These are phyloP conservation scores for Fabriciana adippe DNA, from an alignment of 2,888 invertebrate species.

Conservation along the genomic window DNA sequence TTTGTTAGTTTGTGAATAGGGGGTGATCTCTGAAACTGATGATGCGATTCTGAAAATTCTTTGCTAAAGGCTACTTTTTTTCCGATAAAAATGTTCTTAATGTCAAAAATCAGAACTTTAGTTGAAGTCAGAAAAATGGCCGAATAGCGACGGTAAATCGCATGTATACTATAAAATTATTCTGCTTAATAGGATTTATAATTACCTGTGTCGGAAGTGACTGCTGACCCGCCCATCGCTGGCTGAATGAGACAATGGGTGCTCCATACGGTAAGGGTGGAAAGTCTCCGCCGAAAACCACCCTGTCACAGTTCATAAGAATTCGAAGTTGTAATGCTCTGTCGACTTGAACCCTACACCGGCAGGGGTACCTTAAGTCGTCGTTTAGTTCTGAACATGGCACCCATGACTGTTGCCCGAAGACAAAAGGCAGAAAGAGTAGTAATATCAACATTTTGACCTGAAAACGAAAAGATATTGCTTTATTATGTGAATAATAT, in stretches of 20 bases:
- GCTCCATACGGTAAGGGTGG: conserved; percentile 89
- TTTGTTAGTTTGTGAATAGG: too few relatives aligned
- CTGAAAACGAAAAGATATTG: conserved; percentile 48
- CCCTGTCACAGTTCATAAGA: conserved; percentile 90
- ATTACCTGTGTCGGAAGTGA: conserved; percentile 88
- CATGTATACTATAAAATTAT: too few relatives aligned
- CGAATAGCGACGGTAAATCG: too few relatives aligned
- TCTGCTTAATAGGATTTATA: conserved; percentile 2
- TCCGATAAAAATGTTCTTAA: too few relatives aligned
- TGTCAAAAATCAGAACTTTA: too few relatives aligned
- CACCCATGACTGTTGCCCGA: conserved; percentile 80
- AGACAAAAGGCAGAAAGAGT: conserved; percentile 54
- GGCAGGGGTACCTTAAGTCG: conserved; percentile 89
- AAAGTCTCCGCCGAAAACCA: conserved; percentile 90
- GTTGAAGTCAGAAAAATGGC: too few relatives aligned
- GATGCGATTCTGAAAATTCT: too few relatives aligned
- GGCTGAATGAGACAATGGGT: conserved; percentile 90
- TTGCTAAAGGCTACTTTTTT: too few relatives aligned
- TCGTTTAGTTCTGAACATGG: conserved; percentile 90
- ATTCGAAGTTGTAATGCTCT: conserved; percentile 77
- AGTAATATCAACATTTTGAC: conserved; percentile 62
- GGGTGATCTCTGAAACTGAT: too few relatives aligned
- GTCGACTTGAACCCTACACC: conserved; percentile 79
- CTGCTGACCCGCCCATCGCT: conserved; percentile 91
- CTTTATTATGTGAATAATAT: neutral